Percentiles rank a stretch among this genome's conserved stretches.
Conservation (phyloP, 2,888 invertebrate species). For the Trichogramma evanescens region DNA sequence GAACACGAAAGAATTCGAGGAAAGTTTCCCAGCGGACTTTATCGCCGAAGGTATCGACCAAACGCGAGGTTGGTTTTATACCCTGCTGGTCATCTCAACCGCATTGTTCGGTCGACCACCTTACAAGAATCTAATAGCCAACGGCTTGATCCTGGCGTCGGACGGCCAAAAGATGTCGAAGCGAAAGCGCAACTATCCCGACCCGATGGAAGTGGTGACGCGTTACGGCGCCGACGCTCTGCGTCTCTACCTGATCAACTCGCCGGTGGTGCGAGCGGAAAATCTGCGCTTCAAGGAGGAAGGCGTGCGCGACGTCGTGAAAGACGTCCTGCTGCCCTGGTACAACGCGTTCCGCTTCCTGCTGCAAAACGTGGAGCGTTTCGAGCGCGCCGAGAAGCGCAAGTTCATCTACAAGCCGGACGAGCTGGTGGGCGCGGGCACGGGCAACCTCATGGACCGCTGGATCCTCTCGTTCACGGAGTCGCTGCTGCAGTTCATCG, state of each 20-base stretch:
- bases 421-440: constrained; percentile 25
- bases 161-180: constrained; percentile 99
- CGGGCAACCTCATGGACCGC: constrained; percentile 82
- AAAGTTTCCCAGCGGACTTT: constrained; percentile 95
- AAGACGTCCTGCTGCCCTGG: constrained; percentile 98
- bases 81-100: constrained; percentile 92
- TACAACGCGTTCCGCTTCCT: constrained; percentile 89
- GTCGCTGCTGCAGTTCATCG: constrained; percentile 79
- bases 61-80: constrained; percentile 98
- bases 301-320: constrained; percentile 91
- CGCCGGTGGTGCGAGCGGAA: constrained; percentile 95
- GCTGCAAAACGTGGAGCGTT: constrained; percentile 84
- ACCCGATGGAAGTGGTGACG: constrained; percentile 81
- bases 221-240: constrained; percentile 97
- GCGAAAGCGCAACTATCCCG: constrained; percentile 96
- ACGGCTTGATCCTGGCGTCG: constrained; percentile 89
- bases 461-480: constrained; percentile 98
- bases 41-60: constrained; percentile 99
- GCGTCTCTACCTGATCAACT: constrained; percentile 91
- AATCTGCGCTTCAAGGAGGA: constrained; percentile 95
- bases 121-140: constrained; percentile 94
- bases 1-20: constrained; percentile 78
- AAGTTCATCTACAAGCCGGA: constrained; percentile 44
- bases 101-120: constrained; percentile 93
- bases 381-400: constrained; percentile 60